phyloP scores from a whole-genome alignment of 2,113 vertebrate species.

The Aegithalos caudatus region DNA sequence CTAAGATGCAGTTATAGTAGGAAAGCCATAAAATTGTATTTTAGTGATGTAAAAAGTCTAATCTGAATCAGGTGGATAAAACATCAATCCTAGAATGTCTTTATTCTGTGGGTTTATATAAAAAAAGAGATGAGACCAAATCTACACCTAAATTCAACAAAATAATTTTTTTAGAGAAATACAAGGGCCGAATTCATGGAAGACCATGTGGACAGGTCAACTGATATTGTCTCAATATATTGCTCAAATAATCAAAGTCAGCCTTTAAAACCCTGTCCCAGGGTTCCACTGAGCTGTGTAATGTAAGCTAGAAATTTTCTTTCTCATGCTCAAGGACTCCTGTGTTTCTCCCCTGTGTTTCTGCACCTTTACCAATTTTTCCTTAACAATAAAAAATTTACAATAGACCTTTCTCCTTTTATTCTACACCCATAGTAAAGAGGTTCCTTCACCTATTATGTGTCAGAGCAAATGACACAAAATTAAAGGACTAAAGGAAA shows the following conservation, averaged over 20 bases:
- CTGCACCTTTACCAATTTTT: not conserved
- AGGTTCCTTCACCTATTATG: not conserved
- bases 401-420: not conserved
- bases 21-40: constrained; percentile 8
- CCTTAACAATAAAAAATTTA: not conserved
- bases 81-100: not conserved
- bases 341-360: not conserved
- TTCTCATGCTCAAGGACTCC: not conserved
- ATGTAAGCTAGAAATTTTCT: not conserved
- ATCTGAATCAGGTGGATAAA: not conserved
- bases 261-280: not conserved
- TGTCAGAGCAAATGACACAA: not conserved
- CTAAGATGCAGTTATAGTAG: constrained; percentile 21
- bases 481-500: not conserved
- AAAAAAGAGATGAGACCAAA: not conserved
- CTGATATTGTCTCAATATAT: not conserved
- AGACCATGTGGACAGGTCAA: not conserved
- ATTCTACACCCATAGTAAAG: not conserved
- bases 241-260: not conserved
- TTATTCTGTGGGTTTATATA: not conserved
- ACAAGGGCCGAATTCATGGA: not conserved
- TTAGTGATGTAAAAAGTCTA: not conserved
- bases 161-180: not conserved
- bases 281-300: not conserved
- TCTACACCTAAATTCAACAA: not conserved